These are phyloP conservation scores for Trididemnum clinides DNA, from an alignment of 23 tunicate species.

Conservation along the genomic window DNA sequence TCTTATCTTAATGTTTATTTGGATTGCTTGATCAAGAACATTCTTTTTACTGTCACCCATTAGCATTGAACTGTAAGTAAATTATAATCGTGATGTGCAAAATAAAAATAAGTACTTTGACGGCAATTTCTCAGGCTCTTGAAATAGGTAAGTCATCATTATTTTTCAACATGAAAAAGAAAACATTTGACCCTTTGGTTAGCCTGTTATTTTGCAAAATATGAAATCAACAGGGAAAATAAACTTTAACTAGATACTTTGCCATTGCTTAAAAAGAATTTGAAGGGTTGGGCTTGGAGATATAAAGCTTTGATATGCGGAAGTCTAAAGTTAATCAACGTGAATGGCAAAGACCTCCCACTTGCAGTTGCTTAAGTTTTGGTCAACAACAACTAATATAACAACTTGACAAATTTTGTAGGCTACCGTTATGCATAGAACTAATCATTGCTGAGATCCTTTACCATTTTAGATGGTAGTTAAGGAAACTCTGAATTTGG, in stretches of 20 bases:
- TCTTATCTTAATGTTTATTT: not conserved
- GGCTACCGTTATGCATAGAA: constrained; percentile 19
- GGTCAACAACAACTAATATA: constrained; percentile 7
- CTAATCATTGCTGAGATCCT: constrained; percentile 10
- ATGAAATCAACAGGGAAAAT: constrained; percentile 25
- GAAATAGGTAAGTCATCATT: not conserved
- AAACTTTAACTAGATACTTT: not conserved
- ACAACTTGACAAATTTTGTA: constrained; percentile 24
- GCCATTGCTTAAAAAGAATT: not conserved
- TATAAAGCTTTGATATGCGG: not conserved
- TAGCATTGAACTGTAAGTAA: not conserved
- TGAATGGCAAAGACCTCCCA: constrained; percentile 24
- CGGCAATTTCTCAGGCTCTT: not conserved
- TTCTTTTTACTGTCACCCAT: not conserved
- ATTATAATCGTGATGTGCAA: not conserved
- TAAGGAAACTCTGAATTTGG: constrained; percentile 20
- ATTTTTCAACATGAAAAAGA: not conserved
- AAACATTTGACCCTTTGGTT: not conserved
- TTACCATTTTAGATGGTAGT: not conserved
- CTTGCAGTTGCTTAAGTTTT: not conserved
- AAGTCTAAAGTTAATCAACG: constrained; percentile 28
- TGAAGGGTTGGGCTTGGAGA: not conserved
- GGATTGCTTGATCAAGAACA: not conserved
- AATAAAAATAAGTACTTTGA: not conserved
- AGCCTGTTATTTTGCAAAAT: not conserved